Percentiles rank a stretch among this genome's conserved stretches.
Conservation (phyloP, 2,113 vertebrate species). For the Pygoscelis antarcticus region DNA sequence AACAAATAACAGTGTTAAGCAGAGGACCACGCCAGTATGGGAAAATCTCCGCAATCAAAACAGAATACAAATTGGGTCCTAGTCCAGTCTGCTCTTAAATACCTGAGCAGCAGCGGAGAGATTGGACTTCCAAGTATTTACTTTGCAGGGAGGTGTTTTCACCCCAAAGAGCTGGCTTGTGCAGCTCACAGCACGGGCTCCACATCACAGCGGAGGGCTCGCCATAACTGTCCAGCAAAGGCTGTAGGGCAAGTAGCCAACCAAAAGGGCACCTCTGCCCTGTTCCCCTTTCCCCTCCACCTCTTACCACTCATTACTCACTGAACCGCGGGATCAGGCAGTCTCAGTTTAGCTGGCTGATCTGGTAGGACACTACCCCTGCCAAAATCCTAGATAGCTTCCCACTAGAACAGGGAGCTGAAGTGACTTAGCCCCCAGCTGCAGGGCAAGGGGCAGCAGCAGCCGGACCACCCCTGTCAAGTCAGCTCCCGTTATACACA, state of each 20-base stretch:
- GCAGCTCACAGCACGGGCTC: fast-evolving
- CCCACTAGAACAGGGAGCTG: not conserved
- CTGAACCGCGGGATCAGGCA: fast-evolving
- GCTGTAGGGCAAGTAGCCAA: not conserved
- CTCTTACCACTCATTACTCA: not conserved
- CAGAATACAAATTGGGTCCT: not conserved
- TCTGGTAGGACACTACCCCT: not conserved
- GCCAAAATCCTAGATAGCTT: fast-evolving
- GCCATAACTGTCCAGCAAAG: fast-evolving
- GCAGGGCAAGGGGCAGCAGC: not conserved
- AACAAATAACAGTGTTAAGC: not conserved
- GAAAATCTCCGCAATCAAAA: not conserved
- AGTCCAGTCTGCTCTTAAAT: not conserved
- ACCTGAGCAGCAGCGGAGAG: not conserved
- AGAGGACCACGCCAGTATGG: fast-evolving
- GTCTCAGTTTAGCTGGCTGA: not conserved
- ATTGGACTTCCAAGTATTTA: not conserved
- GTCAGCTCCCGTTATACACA: not conserved
- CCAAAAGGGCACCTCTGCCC: not conserved
- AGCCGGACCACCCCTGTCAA: fast-evolving
- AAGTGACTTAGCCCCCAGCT: not conserved
- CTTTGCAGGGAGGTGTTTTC: not conserved
- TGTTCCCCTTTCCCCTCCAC: not conserved
- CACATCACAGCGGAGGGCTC: fast-evolving
- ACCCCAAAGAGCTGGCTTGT: no score